Evolutionary conservation across 2,888 invertebrate species (phyloP).

Genomic region (Epicampocera succincta): DNA sequence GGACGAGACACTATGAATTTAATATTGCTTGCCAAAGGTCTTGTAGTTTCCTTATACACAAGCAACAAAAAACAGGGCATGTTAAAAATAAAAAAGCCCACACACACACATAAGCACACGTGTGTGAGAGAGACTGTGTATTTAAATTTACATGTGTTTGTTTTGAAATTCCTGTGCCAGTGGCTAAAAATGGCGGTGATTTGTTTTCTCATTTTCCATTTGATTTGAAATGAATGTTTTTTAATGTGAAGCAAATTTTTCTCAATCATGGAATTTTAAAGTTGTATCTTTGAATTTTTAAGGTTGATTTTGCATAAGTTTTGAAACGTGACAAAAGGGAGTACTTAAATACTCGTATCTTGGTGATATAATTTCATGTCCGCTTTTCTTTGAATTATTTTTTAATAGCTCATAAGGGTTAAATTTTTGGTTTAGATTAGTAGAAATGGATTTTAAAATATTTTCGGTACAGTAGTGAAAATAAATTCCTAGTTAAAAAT

Average conservation of each 20-base stretch:
- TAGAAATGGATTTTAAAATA: too few species aligned
- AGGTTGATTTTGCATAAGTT: conserved; percentile 10
- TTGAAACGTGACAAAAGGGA: background rate
- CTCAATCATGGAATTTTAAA: background rate
- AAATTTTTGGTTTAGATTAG: too few species aligned
- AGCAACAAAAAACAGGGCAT: conserved; percentile 41
- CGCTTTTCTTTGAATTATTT: too few species aligned
- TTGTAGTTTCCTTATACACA: conserved; percentile 46
- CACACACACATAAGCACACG: background rate
- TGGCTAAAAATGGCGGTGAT: conserved; percentile 47
- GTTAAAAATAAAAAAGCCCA: conserved; percentile 26
- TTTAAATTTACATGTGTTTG: conserved; percentile 12
- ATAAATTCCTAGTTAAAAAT: too few species aligned
- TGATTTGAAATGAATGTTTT: conserved; percentile 59
- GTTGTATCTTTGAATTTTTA: conserved; percentile 17
- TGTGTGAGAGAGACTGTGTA: background rate
- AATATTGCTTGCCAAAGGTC: conserved; percentile 62
- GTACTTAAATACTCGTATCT: too few species aligned
- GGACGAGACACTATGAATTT: conserved; percentile 51
- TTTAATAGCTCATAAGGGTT: too few species aligned
- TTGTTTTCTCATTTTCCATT: conserved; percentile 52
- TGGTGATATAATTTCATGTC: too few species aligned
- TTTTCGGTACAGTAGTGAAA: too few species aligned
- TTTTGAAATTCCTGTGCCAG: conserved; percentile 39
- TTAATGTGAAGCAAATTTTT: conserved; percentile 48